Base-by-base conservation (phyloP, 1,140 invertebrate genomes). In the Lepidurus arcticus region DNA sequence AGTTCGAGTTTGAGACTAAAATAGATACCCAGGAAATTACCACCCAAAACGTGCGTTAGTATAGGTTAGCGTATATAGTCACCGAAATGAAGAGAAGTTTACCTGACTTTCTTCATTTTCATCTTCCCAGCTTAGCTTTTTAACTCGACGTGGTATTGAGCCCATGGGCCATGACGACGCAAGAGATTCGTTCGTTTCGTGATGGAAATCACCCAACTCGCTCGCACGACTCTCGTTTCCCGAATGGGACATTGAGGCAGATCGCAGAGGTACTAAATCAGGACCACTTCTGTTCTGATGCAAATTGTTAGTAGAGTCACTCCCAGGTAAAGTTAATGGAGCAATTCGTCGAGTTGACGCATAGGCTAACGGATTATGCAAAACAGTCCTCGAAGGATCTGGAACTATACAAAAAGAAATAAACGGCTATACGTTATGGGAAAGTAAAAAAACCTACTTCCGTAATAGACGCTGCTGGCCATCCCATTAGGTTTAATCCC, bases 41-140 rank as follows among this genome's bases (percentile, higher is more conserved):
- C 16, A 65, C 16, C 6, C 6, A 13, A 21, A 65, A 24, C 24
- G 24, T 24, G 24, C 16, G 8, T 47, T 47, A 11, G 45, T n/a
- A 16, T n/a, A 21, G 16, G 34, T 42, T 75, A 75, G 34, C 16
- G 5, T 42, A 11, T 42, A 11, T 75, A 75, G 34, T 42, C 34
- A 75, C 43, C 34, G 34, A 42, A 42, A 75, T 7, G 43, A 11
- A 75, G 34, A 75, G 16, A 75, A 42, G 43, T 13, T 42, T 75
- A 75, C 43, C 34, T 75, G 43, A 13, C 13, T 75, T 9, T 75
- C 34, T 75, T 78, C 75, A 74, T 81, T 79, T 80, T 92, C 90
- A 82, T 92, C 91, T 81, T 91, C 90, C 91, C 91, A 92, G 74
- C 90, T 91, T 16, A 92, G 84, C 82, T 92, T 92, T 82, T 92